A percentile compares a stretch with the other conserved stretches of the same genome.
phyloP scores from a whole-genome alignment of 2,888 invertebrate species.

The Campopleginae sp. region DNA sequence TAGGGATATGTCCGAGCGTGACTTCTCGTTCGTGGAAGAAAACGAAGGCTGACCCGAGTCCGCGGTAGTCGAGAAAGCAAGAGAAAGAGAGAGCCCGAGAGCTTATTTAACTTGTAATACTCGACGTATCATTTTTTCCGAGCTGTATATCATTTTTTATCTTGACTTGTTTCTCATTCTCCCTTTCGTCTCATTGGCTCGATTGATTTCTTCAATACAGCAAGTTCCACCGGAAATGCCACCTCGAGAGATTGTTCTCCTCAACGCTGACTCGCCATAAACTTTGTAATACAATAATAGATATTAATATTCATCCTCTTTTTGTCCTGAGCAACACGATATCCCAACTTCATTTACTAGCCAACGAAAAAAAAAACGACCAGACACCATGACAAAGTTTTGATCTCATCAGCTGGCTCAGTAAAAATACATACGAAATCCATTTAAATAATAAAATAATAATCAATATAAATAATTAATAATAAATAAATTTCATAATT shows the following conservation, averaged over 20 bases:
- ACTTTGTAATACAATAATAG: background rate
- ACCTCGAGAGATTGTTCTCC: constrained; percentile 49
- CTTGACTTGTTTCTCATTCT: background rate
- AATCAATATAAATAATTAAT: background rate
- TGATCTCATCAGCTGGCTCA: background rate
- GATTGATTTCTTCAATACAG: constrained; percentile 28
- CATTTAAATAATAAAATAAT: no score
- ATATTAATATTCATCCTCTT: constrained; percentile 12
- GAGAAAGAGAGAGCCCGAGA: background rate
- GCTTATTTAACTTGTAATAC: constrained; percentile 62
- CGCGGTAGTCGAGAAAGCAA: constrained; percentile 53
- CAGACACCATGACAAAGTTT: constrained; percentile 51
- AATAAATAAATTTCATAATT: no score
- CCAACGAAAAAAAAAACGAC: constrained; percentile 33
- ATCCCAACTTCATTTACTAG: constrained; percentile 39
- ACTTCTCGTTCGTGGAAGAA: constrained; percentile 75
- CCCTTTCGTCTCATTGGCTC: constrained; percentile 11
- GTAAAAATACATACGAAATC: background rate
- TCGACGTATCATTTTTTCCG: constrained; percentile 45
- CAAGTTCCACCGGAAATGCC: constrained; percentile 45
- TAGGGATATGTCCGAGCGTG: constrained; percentile 75
- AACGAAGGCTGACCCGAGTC: constrained; percentile 56
- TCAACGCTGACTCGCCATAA: constrained; percentile 63
- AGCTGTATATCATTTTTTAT: constrained; percentile 47
- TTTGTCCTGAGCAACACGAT: constrained; percentile 50